Percentiles rank a stretch among this genome's conserved stretches.
phyloP scores from a whole-genome alignment of 2,888 invertebrate genomes.

The Meta bourneti region DNA sequence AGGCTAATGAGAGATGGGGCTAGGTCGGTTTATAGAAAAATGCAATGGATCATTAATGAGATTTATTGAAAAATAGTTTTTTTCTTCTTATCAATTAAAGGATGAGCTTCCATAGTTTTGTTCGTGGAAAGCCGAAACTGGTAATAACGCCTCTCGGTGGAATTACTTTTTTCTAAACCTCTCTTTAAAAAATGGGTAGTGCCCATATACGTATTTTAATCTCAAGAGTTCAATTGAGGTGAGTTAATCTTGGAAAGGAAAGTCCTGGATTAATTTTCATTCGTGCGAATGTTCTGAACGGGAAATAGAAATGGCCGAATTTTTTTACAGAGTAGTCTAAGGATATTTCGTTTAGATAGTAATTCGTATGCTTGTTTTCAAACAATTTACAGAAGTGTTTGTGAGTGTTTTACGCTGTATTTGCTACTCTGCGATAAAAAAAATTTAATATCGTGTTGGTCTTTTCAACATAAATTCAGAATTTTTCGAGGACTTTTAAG shows the following conservation, averaged over 20 bases:
- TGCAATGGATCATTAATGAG: slow-evolving; percentile 66
- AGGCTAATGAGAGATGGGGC: slow-evolving; percentile 63
- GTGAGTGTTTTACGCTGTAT: too few species aligned
- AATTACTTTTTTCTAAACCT: background rate
- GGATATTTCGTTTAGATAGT: too few species aligned
- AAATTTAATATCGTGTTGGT: too few species aligned
- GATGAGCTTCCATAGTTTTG: background rate
- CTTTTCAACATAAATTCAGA: too few species aligned
- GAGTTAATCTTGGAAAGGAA: background rate
- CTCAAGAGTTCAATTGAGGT: background rate
- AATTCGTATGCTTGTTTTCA: too few species aligned
- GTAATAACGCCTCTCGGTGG: background rate
- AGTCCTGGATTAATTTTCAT: too few species aligned
- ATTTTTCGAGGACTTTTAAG: too few species aligned
- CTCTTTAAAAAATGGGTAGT: background rate
- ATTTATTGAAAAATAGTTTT: slow-evolving; percentile 66
- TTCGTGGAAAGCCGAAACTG: background rate
- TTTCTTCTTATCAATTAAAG: slow-evolving; percentile 63
- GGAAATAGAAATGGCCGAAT: too few species aligned
- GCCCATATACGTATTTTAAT: background rate
- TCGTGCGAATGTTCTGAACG: too few species aligned
- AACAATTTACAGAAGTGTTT: too few species aligned
- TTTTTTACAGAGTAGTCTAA: too few species aligned
- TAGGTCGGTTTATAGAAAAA: slow-evolving; percentile 68
- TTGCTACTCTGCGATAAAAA: too few species aligned